Percentiles rank a stretch among this genome's conserved stretches.
Conservation (phyloP, 2,888 invertebrate species). For the Tetramorium bicarinatum region DNA sequence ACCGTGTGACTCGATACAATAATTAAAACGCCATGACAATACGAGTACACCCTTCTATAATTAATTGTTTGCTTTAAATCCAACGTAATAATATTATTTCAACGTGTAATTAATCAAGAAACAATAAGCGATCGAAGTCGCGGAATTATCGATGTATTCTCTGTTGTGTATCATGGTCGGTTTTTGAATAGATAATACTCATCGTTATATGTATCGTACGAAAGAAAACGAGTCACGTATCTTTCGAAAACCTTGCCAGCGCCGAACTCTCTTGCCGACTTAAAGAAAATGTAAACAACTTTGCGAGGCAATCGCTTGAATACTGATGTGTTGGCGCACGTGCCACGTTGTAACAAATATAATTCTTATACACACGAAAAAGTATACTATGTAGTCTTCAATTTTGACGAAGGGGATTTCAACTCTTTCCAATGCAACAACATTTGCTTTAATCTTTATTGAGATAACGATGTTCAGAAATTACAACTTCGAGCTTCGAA, state of each 20-base stretch:
- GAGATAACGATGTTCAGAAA: neutral
- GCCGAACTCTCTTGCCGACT: constrained; percentile 37
- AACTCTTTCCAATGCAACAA: neutral
- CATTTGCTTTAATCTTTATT: constrained; percentile 18
- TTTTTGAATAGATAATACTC: constrained; percentile 38
- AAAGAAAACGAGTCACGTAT: constrained; percentile 45
- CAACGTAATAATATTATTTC: constrained; percentile 49
- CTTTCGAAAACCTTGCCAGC: constrained; percentile 34
- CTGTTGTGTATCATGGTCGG: neutral
- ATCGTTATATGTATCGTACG: neutral
- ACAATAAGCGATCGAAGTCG: constrained; percentile 32
- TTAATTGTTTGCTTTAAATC: constrained; percentile 50
- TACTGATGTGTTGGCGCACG: constrained; percentile 29
- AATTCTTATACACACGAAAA: constrained; percentile 16
- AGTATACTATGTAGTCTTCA: neutral
- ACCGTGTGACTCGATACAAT: constrained; percentile 36
- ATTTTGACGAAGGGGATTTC: constrained; percentile 2
- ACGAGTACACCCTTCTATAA: constrained; percentile 37
- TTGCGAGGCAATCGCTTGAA: constrained; percentile 37
- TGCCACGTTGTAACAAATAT: constrained; percentile 41
- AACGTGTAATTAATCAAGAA: constrained; percentile 47
- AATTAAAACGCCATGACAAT: constrained; percentile 52
- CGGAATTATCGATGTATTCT: constrained; percentile 31
- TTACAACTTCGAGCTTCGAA: neutral
- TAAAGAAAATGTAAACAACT: constrained; percentile 55